Base-by-base conservation (phyloP, 1,140 invertebrate species). In the Halesus radiatus region DNA sequence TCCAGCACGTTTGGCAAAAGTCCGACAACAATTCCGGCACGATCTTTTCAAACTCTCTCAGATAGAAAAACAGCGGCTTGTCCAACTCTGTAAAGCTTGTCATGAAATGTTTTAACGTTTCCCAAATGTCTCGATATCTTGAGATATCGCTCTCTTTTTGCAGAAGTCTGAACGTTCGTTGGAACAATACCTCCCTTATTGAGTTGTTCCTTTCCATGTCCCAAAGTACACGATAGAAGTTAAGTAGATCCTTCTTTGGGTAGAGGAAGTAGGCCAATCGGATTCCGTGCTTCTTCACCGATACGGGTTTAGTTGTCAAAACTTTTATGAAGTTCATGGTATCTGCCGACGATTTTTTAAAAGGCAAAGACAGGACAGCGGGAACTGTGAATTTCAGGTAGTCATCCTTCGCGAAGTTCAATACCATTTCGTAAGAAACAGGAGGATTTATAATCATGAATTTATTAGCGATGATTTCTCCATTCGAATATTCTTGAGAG, bases 321-420 rank as follows among this genome's bases (percentile, higher is more conserved):
- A 54, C 22, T 29, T 79, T 68, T 2, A 83, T 68, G 29, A 80
- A 83, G 3, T 77, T 22, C 4, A 60, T 10, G 6, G 76, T 80
- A 8, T 78, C 79, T 64, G 16, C 23, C 20, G 53, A 58, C 16
- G 52, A 60, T 54, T 80, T 83, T 56, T 80, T 80, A 54, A 56
- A 80, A 29, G 78, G 26, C 18, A 80, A 45, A 18, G 75, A 66
- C 23, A 83, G 60, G 13, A 83, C n/a, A 1, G 81, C 76, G 0
- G 75, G 70, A 3, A 83, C 20, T 53, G 45, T 58, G 45, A 83
- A 83, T 76, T 83, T 83, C 2, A 83, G 72, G 53, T 79, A 83
- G 72, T 83, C 81, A 16, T 72, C 79, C 76, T 80, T 78, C 1
- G 76, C 54, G 62, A 74, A 83, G 10, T 18, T 4, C 8, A 13